phyloP scores from a whole-genome alignment of 2,797 vertebrate genomes.

The Psittacula derbiana region DNA sequence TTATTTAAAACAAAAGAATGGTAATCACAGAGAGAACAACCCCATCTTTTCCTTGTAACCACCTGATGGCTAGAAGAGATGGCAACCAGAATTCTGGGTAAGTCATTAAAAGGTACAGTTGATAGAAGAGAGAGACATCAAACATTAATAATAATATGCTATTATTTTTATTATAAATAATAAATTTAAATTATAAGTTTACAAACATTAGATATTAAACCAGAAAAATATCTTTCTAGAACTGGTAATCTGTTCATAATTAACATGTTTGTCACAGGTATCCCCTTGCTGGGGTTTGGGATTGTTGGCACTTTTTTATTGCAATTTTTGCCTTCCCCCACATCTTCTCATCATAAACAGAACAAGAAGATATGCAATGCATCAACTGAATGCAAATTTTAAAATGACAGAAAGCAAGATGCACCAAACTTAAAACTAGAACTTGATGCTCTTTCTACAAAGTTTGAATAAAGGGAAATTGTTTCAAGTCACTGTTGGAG shows the following conservation, averaged over 20 bases:
- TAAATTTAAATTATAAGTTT: background rate
- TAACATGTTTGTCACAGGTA: background rate
- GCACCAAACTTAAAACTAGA: background rate
- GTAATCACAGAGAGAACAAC: background rate
- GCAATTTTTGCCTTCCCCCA: background rate
- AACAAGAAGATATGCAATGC: background rate
- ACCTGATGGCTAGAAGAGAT: background rate
- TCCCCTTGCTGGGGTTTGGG: background rate
- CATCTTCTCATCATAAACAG: background rate
- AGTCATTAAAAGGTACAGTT: background rate
- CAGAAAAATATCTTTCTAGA: background rate
- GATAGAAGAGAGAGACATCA: background rate
- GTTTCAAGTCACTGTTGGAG: background rate
- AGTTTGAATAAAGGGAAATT: background rate
- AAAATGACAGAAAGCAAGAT: background rate
- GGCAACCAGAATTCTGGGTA: background rate
- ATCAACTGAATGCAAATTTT: background rate
- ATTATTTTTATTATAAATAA: background rate
- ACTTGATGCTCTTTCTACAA: background rate
- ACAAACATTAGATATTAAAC: background rate
- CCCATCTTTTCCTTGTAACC: background rate
- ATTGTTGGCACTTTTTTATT: background rate
- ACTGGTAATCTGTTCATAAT: background rate
- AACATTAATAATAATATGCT: background rate
- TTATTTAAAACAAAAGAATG: background rate